Evolutionary conservation across 2,113 vertebrate genomes (phyloP).

Genomic region (Hydropotes inermis): DNA sequence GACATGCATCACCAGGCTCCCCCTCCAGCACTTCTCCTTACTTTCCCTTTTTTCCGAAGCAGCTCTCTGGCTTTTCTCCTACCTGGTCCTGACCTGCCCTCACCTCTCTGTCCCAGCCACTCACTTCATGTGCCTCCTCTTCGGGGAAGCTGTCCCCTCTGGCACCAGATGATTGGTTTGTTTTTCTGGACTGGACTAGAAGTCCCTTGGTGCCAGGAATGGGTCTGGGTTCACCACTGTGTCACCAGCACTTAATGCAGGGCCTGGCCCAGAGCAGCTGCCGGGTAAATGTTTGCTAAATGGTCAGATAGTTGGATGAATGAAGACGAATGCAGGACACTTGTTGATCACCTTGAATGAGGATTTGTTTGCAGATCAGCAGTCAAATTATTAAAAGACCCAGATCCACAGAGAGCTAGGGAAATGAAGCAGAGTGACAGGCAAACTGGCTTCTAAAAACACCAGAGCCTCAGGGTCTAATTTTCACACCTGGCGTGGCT

Average conservation of each 20-base stretch:
- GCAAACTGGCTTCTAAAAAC: conserved; percentile 71
- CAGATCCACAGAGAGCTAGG: conserved; percentile 30
- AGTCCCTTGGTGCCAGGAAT: background rate
- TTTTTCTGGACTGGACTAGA: background rate
- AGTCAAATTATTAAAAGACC: conserved; percentile 30
- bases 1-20: background rate
- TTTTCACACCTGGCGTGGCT: conserved; percentile 60
- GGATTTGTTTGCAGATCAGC: conserved; percentile 53
- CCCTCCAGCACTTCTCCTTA: background rate
- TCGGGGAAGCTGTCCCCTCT: background rate
- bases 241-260: background rate
- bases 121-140: background rate
- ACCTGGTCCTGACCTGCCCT: background rate
- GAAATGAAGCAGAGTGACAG: conserved; percentile 66
- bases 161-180: background rate
- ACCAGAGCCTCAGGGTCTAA: conserved; percentile 55
- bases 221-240: background rate
- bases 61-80: background rate
- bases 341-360: background rate
- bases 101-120: background rate
- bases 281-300: background rate
- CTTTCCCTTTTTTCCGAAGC: background rate
- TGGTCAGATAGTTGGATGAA: background rate
- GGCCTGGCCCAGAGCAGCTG: background rate
- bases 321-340: background rate